Evolutionary conservation across 2,113 vertebrate genomes (phyloP).

Genomic region (Bos indicus): DNA sequence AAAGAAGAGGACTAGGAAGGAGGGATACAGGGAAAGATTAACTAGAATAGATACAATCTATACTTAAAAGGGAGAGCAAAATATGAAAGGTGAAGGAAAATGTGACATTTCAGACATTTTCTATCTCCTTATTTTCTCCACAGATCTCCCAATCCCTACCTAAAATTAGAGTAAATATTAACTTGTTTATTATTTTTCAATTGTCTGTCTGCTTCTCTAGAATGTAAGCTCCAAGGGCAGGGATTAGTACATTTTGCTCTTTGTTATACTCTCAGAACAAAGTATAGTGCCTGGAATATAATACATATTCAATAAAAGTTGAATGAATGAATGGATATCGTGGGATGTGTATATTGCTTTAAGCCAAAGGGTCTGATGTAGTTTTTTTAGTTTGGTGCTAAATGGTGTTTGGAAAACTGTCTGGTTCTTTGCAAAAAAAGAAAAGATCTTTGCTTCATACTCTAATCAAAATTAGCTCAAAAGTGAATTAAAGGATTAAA

Average conservation of each 20-base stretch:
- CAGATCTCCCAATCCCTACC: not conserved
- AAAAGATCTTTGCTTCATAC: not conserved
- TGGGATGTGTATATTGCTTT: not conserved
- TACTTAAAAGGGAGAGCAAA: not conserved
- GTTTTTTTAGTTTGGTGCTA: not conserved
- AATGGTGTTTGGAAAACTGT: not conserved
- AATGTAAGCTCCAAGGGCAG: slow-evolving; percentile 57
- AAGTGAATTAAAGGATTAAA: not conserved
- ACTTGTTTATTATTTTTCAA: not conserved
- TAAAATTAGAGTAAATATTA: not conserved
- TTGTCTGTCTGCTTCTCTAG: slow-evolving; percentile 35
- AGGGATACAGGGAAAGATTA: not conserved
- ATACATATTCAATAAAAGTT: not conserved
- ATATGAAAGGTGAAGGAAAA: not conserved
- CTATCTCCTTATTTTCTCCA: slow-evolving; percentile 5
- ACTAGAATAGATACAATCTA: not conserved
- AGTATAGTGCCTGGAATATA: not conserved
- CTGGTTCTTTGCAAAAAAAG: not conserved
- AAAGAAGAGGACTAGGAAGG: slow-evolving; percentile 17
- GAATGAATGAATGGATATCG: not conserved
- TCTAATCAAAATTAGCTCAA: not conserved
- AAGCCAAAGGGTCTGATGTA: not conserved
- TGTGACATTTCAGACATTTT: not conserved
- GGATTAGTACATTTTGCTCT: not conserved
- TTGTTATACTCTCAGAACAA: slow-evolving; percentile 2